Evolutionary conservation across 2,888 invertebrate genomes (phyloP).

Genomic region (Ectobius pallidus): DNA sequence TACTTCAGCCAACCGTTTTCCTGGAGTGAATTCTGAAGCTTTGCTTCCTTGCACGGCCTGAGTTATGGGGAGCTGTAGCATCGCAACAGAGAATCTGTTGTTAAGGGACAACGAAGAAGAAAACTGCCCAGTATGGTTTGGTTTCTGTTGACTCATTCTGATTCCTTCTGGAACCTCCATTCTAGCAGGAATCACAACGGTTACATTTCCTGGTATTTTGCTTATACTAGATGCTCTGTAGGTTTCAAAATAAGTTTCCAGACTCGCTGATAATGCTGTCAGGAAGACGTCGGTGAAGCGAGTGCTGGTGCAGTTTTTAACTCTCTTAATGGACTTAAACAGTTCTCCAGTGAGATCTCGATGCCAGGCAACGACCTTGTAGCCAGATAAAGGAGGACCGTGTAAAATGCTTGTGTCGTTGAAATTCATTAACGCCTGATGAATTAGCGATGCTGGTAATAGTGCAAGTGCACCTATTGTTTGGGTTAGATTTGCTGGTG

Average conservation of each 20-base stretch:
- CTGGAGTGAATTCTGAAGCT: conserved; percentile 6
- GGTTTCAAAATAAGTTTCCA: conserved; percentile 55
- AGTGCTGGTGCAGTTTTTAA: conserved; percentile 51
- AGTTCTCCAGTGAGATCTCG: conserved; percentile 51
- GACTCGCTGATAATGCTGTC: conserved; percentile 58
- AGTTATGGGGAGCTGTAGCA: conserved; percentile 57
- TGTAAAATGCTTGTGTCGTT: conserved; percentile 54
- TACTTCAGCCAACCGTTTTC: conserved; percentile 51
- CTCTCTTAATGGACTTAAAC: conserved; percentile 53
- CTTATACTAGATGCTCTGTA: conserved; percentile 37
- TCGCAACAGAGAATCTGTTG: conserved; percentile 60
- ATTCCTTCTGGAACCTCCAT: conserved; percentile 42
- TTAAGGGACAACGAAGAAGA: conserved; percentile 46
- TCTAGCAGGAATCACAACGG: conserved; percentile 51
- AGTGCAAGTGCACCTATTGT: conserved; percentile 22
- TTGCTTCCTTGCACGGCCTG: conserved; percentile 23
- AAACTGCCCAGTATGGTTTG: no score
- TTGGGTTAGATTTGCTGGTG: conserved; percentile 24
- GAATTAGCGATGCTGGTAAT: conserved; percentile 46
- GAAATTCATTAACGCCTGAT: conserved; percentile 46
- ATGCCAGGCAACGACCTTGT: conserved; percentile 56
- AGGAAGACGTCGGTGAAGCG: conserved; percentile 59
- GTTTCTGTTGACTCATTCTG: not conserved
- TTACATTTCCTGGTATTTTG: conserved; percentile 48
- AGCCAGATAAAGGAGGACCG: conserved; percentile 55